These are phyloP conservation scores for Pteria penguin DNA, from an alignment of 2,888 invertebrate species.

Conservation along the genomic window DNA sequence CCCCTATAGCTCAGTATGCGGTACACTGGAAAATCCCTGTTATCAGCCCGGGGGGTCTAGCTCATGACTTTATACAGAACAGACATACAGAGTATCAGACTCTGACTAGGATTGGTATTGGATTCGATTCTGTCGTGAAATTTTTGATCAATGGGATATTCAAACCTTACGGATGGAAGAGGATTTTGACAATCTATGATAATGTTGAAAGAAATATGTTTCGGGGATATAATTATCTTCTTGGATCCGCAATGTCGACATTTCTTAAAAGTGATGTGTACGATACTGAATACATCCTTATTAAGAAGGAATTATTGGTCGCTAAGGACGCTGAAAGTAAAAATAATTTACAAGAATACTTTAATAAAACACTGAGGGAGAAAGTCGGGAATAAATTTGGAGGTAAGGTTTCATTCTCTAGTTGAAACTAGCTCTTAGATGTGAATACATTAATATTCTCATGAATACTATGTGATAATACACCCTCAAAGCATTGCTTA, in stretches of 20 bases:
- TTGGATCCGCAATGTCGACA: constrained; percentile 2
- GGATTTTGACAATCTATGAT: constrained; percentile 12
- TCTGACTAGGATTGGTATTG: constrained; percentile 83
- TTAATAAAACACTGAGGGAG: constrained; percentile 54
- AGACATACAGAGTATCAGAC: constrained; percentile 84
- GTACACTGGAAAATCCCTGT: constrained; percentile 95
- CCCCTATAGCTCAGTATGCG: constrained; percentile 92
- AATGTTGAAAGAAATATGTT: neutral
- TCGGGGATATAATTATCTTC: constrained; percentile 9
- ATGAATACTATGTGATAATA: too few species aligned
- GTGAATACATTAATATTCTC: too few species aligned
- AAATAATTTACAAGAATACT: neutral
- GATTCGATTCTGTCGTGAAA: constrained; percentile 48
- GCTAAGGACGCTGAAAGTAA: neutral
- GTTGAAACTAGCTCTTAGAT: too few species aligned
- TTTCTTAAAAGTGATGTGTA: neutral
- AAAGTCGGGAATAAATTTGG: constrained; percentile 59
- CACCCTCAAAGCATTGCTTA: too few species aligned
- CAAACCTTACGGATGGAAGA: neutral
- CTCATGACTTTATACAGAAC: constrained; percentile 70
- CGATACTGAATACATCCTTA: neutral
- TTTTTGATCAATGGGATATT: constrained; percentile 27
- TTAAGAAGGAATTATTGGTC: neutral
- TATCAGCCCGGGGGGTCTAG: constrained; percentile 84
- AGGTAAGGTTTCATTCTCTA: constrained; percentile 29